These are phyloP conservation scores for Thecophora atra DNA, from an alignment of 2,888 invertebrate species.

Conservation along the genomic window DNA sequence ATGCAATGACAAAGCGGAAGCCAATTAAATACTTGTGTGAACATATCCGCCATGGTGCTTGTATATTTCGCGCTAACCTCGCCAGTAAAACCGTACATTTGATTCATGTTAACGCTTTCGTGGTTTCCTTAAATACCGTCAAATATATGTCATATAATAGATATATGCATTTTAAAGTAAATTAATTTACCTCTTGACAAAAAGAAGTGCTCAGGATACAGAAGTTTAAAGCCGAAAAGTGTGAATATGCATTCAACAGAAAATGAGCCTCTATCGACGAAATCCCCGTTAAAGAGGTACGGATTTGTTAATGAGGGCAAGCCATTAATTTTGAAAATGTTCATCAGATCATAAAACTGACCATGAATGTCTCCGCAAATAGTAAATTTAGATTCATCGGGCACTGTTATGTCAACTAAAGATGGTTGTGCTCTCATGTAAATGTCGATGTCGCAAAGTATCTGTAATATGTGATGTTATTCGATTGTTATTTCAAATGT, in stretches of 20 bases:
- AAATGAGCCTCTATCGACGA: constrained; percentile 99
- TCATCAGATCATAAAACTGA: constrained; percentile 97
- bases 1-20: constrained; percentile 95
- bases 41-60: constrained; percentile 93
- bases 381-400: constrained; percentile 90
- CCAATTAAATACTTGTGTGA: constrained; percentile 99
- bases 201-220: constrained; percentile 96
- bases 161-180: neutral
- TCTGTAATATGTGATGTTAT: constrained; percentile 70
- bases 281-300: constrained; percentile 98
- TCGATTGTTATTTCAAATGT: neutral
- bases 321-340: constrained; percentile 97
- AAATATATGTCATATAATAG: neutral
- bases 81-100: constrained; percentile 99
- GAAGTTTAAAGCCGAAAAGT: constrained; percentile 93
- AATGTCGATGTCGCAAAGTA: constrained; percentile 87
- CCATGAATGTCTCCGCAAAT: constrained; percentile 99
- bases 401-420: constrained; percentile 88
- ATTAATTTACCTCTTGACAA: constrained; percentile 89
- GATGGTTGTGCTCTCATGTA: constrained; percentile 87
- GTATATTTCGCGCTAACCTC: constrained; percentile 97
- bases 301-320: constrained; percentile 93
- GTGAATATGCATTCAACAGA: constrained; percentile 99
- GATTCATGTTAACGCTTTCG: constrained; percentile 97
- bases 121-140: constrained; percentile 82